These are phyloP conservation scores for Sycophila sp. DNA, from an alignment of 1,140 invertebrate species.

Conservation along the genomic window DNA sequence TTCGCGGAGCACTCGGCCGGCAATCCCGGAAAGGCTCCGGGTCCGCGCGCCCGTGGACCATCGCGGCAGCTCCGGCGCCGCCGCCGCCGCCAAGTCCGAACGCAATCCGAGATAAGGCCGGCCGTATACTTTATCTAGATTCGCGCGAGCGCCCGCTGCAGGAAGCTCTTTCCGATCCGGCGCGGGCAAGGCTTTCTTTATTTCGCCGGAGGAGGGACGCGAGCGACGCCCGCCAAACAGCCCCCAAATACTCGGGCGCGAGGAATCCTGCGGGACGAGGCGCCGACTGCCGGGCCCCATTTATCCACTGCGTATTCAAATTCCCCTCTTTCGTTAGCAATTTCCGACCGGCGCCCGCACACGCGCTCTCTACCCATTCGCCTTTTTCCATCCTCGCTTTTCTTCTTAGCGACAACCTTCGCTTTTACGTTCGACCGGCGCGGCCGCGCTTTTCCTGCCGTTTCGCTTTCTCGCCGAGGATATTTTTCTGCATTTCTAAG, in stretches of 20 bases:
- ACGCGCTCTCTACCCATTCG: not conserved
- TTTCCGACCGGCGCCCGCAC: not conserved
- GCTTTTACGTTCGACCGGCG: too few relatives aligned
- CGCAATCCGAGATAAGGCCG: conserved; percentile 59
- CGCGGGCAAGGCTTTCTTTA: conserved; percentile 41
- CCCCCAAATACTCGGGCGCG: not conserved
- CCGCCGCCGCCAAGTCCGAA: conserved; percentile 49
- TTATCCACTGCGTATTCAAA: conserved; percentile 20
- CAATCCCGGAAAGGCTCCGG: conserved; percentile 40
- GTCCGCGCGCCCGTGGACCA: too few relatives aligned
- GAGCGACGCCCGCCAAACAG: not conserved
- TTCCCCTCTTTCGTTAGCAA: conserved; percentile 15
- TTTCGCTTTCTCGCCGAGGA: too few relatives aligned
- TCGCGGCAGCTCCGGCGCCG: conserved; percentile 39
- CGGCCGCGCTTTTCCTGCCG: too few relatives aligned
- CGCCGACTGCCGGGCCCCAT: not conserved
- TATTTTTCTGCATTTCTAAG: too few relatives aligned
- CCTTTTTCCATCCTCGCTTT: not conserved
- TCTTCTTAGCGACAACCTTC: not conserved
- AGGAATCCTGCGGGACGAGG: not conserved
- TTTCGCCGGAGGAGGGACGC: conserved; percentile 12
- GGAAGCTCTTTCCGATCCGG: conserved; percentile 51
- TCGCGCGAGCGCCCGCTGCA: conserved; percentile 15
- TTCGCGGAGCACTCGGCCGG: conserved; percentile 34
- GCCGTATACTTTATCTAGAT: conserved; percentile 53